Evolutionary conservation across 2,888 invertebrate species (phyloP), one percentile per base, ranked within the genome.

Genomic region (Nomada goodeniana): DNA sequence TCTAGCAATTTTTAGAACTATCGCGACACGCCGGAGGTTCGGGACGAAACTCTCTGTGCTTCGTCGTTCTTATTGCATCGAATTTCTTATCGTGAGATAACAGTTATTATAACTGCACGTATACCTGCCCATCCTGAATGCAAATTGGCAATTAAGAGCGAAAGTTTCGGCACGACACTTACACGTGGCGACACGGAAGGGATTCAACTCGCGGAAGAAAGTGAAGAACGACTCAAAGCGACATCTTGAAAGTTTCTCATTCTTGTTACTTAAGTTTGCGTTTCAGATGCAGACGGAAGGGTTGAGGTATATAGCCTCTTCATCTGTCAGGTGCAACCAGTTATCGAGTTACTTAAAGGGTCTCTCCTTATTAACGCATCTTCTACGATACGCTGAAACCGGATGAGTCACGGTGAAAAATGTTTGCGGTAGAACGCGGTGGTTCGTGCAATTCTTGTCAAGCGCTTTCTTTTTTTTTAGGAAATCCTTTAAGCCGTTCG

Each of bases 331-430:
- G 88, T 86, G 85, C 86, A 88, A 86, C 82, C 86, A 81, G 86
- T 86, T 88, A 89, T 89, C 88, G 84, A 89, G 88, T 88, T 88
- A 88, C 88, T 88, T 86, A 88, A 81, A 82, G 85, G 76, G 76
- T 78, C 79, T 69, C 76, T 68, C 59, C 84, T 72, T 75, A 81
- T 82, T 84, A 89, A 89, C 84, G 87, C 83, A 82, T 82, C 80
- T 65, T 57, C 47, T 0, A 80, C 78, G 80, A 81, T 71, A 85
- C 81, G 81, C 82, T 83, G 60, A 71, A 60, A 80, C 61, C 77
- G 80, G 76, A 76, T 72, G 65, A 65, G 72, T 77, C 70, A 80
- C 72, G 83, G 76, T 70, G 70, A 80, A 79, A 72, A 69, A 65
- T 63, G 74, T 68, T 68, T 64, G 71, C 53, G 67, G 75, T 63